Conservation (phyloP, 2,797 vertebrate species). For the Helicolenus hilgendorfi region DNA sequence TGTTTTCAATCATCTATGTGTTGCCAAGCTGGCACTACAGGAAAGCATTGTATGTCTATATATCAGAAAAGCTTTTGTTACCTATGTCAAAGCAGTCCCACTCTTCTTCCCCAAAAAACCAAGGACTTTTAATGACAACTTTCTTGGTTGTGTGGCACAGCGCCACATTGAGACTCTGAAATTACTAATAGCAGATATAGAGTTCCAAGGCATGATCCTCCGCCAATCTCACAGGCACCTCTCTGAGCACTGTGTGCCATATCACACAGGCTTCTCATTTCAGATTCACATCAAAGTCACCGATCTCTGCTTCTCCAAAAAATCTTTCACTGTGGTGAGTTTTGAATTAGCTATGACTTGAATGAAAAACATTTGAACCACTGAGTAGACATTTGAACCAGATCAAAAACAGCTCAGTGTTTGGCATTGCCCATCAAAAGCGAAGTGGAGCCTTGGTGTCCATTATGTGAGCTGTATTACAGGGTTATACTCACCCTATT, state of each 20-base stretch:
- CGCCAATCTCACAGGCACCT: conserved; percentile 69
- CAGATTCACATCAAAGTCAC: conserved; percentile 75
- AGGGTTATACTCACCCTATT: neutral
- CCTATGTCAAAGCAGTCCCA: conserved; percentile 59
- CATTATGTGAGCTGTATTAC: conserved; percentile 36
- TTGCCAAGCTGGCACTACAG: conserved; percentile 72
- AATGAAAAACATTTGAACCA: conserved; percentile 58
- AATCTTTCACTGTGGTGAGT: conserved; percentile 27
- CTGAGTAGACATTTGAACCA: conserved; percentile 63
- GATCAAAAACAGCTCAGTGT: conserved; percentile 57
- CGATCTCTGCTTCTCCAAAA: conserved; percentile 8
- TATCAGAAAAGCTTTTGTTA: conserved; percentile 47
- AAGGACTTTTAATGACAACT: conserved; percentile 68
- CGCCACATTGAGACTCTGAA: conserved; percentile 54
- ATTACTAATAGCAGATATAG: conserved; percentile 64
- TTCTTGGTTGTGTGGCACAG: conserved; percentile 37
- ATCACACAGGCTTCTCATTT: conserved; percentile 65
- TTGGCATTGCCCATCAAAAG: conserved; percentile 42
- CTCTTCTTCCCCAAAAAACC: conserved; percentile 28
- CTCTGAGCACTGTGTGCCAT: conserved; percentile 49
- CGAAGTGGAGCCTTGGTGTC: conserved; percentile 2
- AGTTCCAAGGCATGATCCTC: conserved; percentile 44
- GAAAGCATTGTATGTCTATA: conserved; percentile 2
- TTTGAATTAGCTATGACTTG: conserved; percentile 49
- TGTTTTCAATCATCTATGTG: conserved; percentile 43